A percentile compares a stretch with the other conserved stretches of the same genome.
phyloP scores from a whole-genome alignment of 2,113 vertebrate species.

The Anarhynchus alexandrinus region DNA sequence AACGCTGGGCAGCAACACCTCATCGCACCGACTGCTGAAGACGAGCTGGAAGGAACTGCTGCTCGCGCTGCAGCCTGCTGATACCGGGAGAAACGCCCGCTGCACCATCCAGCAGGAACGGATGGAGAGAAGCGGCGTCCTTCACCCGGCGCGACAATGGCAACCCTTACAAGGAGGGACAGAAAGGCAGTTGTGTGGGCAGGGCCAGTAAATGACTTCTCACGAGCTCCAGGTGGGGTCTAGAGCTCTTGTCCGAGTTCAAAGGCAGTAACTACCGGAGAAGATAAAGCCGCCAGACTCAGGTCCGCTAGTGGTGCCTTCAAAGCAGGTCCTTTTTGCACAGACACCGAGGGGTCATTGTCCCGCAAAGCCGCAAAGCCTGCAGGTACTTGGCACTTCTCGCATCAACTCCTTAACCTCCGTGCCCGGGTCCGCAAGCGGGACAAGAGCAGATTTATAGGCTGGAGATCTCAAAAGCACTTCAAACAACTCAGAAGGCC shows the following conservation, averaged over 20 bases:
- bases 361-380: neutral
- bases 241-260: neutral
- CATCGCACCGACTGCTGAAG: fast-evolving
- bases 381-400: neutral
- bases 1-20: fast-evolving
- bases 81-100: neutral
- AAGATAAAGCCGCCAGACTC: neutral
- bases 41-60: neutral
- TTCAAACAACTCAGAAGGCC: neutral
- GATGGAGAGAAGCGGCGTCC: neutral
- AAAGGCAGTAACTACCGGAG: neutral
- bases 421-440: fast-evolving
- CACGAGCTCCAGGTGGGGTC: neutral
- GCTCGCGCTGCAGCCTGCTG: neutral
- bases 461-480: neutral
- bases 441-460: neutral
- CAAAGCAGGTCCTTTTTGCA: neutral
- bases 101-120: fast-evolving
- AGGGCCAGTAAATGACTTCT: neutral
- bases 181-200: neutral
- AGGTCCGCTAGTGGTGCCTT: neutral
- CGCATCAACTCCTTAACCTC: neutral
- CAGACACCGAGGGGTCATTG: neutral
- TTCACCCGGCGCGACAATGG: neutral
- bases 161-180: neutral